phyloP scores from a whole-genome alignment of 2,113 vertebrate genomes.

The Thymallus thymallus region DNA sequence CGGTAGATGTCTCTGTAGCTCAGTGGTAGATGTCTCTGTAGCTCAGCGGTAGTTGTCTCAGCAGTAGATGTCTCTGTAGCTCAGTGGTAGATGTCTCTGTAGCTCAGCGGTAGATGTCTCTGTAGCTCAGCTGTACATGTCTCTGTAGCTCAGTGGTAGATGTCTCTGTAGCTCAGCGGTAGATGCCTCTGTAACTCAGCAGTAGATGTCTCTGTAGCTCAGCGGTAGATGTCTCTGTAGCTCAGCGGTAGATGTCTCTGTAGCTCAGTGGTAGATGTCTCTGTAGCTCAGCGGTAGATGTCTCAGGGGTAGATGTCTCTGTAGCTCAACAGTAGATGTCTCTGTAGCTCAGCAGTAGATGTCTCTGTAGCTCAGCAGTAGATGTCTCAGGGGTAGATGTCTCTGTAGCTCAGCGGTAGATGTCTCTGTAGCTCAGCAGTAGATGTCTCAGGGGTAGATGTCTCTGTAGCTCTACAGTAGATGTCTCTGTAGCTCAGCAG shows the following conservation, averaged over 20 bases:
- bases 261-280: background rate
- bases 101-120: background rate
- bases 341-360: background rate
- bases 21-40: background rate
- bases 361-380: background rate
- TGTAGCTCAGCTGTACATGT: no score
- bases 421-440: background rate
- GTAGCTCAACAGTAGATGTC: no score
- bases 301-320: background rate
- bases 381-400: no score
- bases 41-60: no score
- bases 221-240: background rate
- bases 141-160: background rate
- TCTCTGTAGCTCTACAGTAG: no score
- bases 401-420: background rate
- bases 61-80: background rate
- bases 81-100: no score
- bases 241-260: background rate
- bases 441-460: background rate
- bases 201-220: no score
- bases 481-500: no score
- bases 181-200: background rate
- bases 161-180: background rate
- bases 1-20: background rate
- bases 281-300: background rate